These are phyloP conservation scores for Xestia c-nigrum DNA, from an alignment of 2,888 invertebrate species.

Conservation along the genomic window DNA sequence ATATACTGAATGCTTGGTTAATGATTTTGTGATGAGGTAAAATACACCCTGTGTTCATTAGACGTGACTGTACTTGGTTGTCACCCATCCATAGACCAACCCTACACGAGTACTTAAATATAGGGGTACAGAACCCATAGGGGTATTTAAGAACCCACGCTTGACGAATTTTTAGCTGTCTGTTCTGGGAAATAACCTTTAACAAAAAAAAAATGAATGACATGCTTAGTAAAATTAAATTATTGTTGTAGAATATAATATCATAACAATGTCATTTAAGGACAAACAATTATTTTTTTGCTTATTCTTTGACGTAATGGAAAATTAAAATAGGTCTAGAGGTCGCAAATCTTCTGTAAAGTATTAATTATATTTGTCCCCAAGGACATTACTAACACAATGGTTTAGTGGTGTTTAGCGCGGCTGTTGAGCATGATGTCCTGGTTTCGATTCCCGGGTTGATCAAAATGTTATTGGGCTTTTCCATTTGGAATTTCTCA, in stretches of 20 bases:
- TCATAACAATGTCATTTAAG: not conserved
- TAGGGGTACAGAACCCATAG: not conserved
- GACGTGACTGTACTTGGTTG: no score
- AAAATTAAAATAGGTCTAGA: not conserved
- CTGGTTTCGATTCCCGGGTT: no score
- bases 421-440: no score
- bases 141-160: not conserved
- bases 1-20: no score
- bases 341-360: not conserved
- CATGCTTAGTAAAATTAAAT: not conserved
- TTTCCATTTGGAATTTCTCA: no score
- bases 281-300: not conserved
- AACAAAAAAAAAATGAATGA: not conserved
- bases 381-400: not conserved
- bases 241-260: not conserved
- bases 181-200: not conserved
- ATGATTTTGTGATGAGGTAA: no score
- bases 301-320: not conserved
- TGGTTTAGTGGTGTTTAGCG: no score
- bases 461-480: no score
- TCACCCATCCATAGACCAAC: no score
- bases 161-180: not conserved
- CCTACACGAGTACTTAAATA: no score
- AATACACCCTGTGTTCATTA: no score
- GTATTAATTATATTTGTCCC: not conserved